Evolutionary conservation across 2,888 invertebrate genomes (phyloP), one percentile per base, ranked within the genome.

Genomic region (Drosophila anomalata): DNA sequence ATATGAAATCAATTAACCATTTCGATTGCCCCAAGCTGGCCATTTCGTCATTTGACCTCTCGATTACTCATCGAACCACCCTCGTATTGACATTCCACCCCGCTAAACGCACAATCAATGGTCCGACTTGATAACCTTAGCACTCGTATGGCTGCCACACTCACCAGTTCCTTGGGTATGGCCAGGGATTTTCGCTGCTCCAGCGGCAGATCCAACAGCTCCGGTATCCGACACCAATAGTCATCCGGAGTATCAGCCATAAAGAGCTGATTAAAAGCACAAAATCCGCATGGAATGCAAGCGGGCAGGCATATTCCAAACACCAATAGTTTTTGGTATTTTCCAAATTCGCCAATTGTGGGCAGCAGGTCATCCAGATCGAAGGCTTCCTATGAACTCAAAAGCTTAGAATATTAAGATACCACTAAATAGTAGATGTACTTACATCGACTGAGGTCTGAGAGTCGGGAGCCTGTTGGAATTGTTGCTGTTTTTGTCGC

Each of bases 261-360:
- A 92, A 98, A 98, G 39, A 98, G 93, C 92, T 97, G 97, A 92
- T 97, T 97, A 92, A 98, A 97, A 4, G 97, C 97, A 91, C 97
- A 96, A 92, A 97, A 97, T 31, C 97, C 97, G 87, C 97, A 97
- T 0, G 97, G 97, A 79, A 98, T 94, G 88, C 97, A 97, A 3
- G 97, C 97, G 14, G 97, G 96, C 71, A 97, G 92, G 87, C 97
- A 97, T 65, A 98, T 95, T 56, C 97, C 93, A 95, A 97, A 97
- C 22, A 97, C 93, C 69, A 97, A 92, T 56, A 96, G 92, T 90
- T 96, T 97, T 90, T 98, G 98, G 91, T 97, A 98, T 41, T 94
- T 93, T 51, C 98, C 98, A 90, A 97, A 97, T 91, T 97, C 97
- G 2, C 97, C 98, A 69, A 98, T 95, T 89, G 95, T 94, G 0